Evolutionary conservation across 2,888 invertebrate genomes (phyloP), one percentile per base, ranked within the genome.

Genomic region (Ditula angustiorana): DNA sequence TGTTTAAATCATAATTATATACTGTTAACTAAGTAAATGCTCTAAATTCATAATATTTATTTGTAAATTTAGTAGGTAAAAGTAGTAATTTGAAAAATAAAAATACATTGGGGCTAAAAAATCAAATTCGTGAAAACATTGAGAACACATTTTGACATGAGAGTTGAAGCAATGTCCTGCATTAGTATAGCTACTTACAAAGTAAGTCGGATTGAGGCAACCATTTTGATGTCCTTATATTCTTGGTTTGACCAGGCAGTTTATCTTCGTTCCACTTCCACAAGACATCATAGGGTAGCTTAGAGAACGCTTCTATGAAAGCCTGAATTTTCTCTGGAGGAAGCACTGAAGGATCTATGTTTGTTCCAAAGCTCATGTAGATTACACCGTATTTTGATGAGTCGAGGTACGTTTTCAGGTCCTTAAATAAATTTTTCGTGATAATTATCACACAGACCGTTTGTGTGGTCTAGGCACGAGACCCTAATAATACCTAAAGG

Each of bases 211-310:
- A 79, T 55, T 83, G 82, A 5, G 84, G 83, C 44, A 81, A 69
- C 82, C 85, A 87, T 64, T 82, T 79, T 2, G 66, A 70, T 30
- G 85, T 71, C 69, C 73, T 79, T 0, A 87, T 78, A 66, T 87
- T 86, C 13, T 65, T 30, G 0, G 84, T 76, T 10, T 72, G 37
- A 0, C 68, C 70, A 68, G 74, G 72, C 65, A 49, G 7, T 49
- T 49, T 28, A 8, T n/a, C 49, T 8, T 28, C 23, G 16, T 82
- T 79, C 82, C 81, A 87, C 70, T 87, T 89, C 85, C 84, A 88
- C 13, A 90, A 33, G 2, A 90, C 78, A 19, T 81, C 72, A 61
- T 86, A 87, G 0, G 82, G 83, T 30, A 89, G 61, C 55, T 78
- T 70, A 0, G 79, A 74, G 64, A 88, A 84, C 0, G 80, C 79